A percentile compares a stretch with the other conserved stretches of the same genome.
Evolutionary conservation across 2,888 invertebrate genomes (phyloP).

Genomic region (Nemapogon koenigi): DNA sequence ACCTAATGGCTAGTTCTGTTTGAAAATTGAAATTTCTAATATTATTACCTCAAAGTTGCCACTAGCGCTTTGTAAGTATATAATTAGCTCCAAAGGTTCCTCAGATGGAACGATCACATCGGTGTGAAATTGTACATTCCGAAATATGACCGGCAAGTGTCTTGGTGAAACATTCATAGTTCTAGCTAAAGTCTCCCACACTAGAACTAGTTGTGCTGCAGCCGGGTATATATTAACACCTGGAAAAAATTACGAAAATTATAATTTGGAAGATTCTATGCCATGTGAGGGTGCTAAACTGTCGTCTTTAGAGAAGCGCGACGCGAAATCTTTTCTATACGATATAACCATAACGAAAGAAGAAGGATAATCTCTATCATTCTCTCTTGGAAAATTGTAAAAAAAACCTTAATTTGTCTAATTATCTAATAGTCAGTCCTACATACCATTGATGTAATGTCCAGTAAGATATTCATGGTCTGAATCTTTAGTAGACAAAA

Average conservation of each 20-base stretch:
- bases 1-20: too few species aligned
- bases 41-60: conserved; percentile 67
- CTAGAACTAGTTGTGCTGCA: conserved; percentile 71
- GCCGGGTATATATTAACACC: conserved; percentile 76
- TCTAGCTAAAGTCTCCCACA: conserved; percentile 73
- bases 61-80: conserved; percentile 67
- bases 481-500: conserved; percentile 4
- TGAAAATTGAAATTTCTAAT: too few species aligned
- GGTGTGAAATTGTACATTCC: background rate
- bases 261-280: background rate
- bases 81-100: conserved; percentile 46
- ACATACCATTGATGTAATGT: conserved; percentile 2
- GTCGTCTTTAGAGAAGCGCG: too few species aligned
- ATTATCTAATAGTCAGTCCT: too few species aligned
- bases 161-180: conserved; percentile 57
- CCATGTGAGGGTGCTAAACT: background rate
- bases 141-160: conserved; percentile 47
- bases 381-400: too few species aligned
- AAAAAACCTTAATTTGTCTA: too few species aligned
- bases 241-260: conserved; percentile 15
- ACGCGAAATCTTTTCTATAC: too few species aligned
- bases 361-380: too few species aligned
- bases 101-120: conserved; percentile 4
- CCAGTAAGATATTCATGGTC: conserved; percentile 6
- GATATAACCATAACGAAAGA: too few species aligned